phyloP scores from a whole-genome alignment of 2,888 invertebrate genomes.

The Ctenicera cuprea region DNA sequence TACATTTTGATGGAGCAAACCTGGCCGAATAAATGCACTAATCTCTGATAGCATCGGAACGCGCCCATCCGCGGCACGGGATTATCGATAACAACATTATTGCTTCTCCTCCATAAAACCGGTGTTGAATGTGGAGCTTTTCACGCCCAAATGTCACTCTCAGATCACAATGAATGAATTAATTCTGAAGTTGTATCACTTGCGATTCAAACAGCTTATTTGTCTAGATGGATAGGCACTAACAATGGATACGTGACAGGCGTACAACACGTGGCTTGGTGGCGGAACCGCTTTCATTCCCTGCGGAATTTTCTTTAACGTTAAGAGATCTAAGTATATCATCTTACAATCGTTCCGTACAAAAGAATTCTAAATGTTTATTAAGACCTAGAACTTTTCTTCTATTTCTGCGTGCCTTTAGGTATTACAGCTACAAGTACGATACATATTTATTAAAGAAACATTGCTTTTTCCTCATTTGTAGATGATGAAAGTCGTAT shows the following conservation, averaged over 20 bases:
- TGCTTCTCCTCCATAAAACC: conserved; percentile 43
- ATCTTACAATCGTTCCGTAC: not conserved
- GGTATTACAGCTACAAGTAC: too few relatives aligned
- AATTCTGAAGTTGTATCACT: conserved; percentile 52
- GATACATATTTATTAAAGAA: too few relatives aligned
- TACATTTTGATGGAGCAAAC: conserved; percentile 68
- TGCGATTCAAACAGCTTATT: conserved; percentile 51
- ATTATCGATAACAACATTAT: conserved; percentile 50
- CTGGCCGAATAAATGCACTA: conserved; percentile 61
- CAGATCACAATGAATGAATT: conserved; percentile 55
- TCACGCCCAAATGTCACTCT: conserved; percentile 53
- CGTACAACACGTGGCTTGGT: conserved; percentile 44
- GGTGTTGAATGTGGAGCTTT: conserved; percentile 46
- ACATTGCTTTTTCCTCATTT: too few relatives aligned
- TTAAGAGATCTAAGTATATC: conserved; percentile 23
- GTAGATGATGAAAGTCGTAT: too few relatives aligned
- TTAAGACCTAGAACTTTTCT: not conserved
- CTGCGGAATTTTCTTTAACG: conserved; percentile 33
- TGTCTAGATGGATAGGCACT: conserved; percentile 55
- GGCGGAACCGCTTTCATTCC: conserved; percentile 15
- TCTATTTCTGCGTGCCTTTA: too few relatives aligned
- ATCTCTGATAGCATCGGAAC: conserved; percentile 50
- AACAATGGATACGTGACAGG: conserved; percentile 55
- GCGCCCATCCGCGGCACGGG: conserved; percentile 40
- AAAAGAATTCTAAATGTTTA: not conserved